phyloP scores from a whole-genome alignment of 2,113 vertebrate species.

The Lepisosteus oculatus region DNA sequence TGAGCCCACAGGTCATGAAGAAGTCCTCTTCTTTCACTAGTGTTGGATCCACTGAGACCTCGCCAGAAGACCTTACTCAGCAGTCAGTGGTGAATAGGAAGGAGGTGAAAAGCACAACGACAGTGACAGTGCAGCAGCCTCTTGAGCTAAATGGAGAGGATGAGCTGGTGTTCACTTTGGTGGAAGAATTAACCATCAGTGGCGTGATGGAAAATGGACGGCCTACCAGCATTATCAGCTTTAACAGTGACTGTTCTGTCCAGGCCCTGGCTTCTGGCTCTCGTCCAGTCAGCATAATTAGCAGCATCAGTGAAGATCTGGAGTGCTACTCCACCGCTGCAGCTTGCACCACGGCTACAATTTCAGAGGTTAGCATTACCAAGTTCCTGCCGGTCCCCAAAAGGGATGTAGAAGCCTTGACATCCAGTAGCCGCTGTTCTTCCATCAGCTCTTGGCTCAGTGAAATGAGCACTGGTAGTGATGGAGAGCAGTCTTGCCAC shows the following conservation, averaged over 20 bases:
- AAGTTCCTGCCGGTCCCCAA: conserved; percentile 76
- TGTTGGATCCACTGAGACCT: conserved; percentile 62
- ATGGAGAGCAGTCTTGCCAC: conserved; percentile 83
- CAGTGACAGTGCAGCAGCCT: conserved; percentile 81
- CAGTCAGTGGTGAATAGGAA: conserved; percentile 68
- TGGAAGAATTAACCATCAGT: conserved; percentile 78
- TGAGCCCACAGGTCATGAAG: conserved; percentile 85
- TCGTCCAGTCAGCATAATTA: conserved; percentile 87
- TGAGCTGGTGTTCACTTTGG: conserved; percentile 77
- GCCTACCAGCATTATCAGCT: conserved; percentile 89
- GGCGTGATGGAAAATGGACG: conserved; percentile 73
- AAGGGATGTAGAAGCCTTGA: conserved; percentile 61
- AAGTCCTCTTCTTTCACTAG: conserved; percentile 72
- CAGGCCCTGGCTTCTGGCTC: conserved; percentile 78
- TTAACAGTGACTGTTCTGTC: conserved; percentile 84
- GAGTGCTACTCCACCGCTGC: conserved; percentile 64
- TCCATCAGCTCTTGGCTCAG: conserved; percentile 92
- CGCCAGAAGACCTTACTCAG: conserved; percentile 59
- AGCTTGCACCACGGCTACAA: conserved; percentile 69
- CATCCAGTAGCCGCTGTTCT: conserved; percentile 73
- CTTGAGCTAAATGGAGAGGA: conserved; percentile 78
- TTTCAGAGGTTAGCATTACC: conserved; percentile 86
- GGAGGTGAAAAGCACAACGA: conserved; percentile 75
- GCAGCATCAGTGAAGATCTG: conserved; percentile 82
- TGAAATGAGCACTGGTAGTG: conserved; percentile 85